Evolutionary conservation across 2,888 invertebrate genomes (phyloP), one percentile per base, ranked within the genome.

Genomic region (Drosophila recens): DNA sequence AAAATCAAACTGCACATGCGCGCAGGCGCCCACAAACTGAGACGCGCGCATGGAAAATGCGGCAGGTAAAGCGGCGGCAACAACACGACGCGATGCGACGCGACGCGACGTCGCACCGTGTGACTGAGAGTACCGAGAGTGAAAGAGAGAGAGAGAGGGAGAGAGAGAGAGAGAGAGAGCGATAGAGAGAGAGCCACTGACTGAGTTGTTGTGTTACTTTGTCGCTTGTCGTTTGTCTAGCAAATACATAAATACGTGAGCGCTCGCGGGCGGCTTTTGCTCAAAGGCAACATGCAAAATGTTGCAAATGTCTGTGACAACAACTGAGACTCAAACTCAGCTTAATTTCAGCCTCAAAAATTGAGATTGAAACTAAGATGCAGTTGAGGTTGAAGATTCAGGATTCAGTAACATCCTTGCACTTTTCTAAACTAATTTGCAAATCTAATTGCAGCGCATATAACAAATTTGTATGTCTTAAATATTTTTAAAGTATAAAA

Each of bases 11-110:
- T 90, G 90, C 90, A 89, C 89, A 82, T 89, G 89, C 89, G 89
- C 89, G 75, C 78, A 85, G 77, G 89, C 90, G 87, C 89, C 81
- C 87, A 81, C 82, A 75, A 90, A 89, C 89, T 86, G 81, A 86
- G 68, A 43, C 69, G 73, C 75, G 87, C 67, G 65, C 67, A 64
- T 74, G 69, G 71, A 80, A 87, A 86, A 77, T 84, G 80, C 70
- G 76, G 72, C 86, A 82, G 80, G 87, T 81, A 87, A 86, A 67
- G 80, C 80, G 66, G 64, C 72, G 52, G 48, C 48, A 64, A 43
- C 10, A 23, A 36, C n/a, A 17, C 52, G 42, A 46, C 42, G 54
- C 52, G 42, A 46, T 38, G 54, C 72, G 52, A 46, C 42, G 54
- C 52, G 42, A 46, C 38, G 54, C 72, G 52, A 51, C 40, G 57